Conservation (phyloP, 2,797 vertebrate genomes). For the Lepilemur septentrionalis region DNA sequence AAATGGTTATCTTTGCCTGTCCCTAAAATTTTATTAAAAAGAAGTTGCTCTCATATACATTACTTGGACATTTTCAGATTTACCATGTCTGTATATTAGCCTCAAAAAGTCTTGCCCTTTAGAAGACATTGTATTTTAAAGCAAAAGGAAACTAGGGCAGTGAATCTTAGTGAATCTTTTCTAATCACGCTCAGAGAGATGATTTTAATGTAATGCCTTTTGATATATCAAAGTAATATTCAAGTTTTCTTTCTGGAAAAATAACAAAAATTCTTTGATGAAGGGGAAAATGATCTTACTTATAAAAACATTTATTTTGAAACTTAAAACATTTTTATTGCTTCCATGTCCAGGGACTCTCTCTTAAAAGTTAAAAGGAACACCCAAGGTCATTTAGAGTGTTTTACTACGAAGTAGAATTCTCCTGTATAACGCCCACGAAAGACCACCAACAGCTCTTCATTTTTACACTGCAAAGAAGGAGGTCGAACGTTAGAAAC, state of each 20-base stretch:
- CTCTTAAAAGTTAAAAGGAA: neutral
- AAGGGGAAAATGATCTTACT: neutral
- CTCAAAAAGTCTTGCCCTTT: neutral
- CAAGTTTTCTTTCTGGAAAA: neutral
- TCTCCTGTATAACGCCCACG: rapidly evolving
- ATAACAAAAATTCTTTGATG: neutral
- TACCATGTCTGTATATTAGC: neutral
- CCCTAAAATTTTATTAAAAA: neutral
- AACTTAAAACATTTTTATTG: neutral
- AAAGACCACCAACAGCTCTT: neutral
- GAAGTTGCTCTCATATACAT: neutral
- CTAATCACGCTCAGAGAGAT: neutral
- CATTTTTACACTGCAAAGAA: neutral
- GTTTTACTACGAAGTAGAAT: neutral
- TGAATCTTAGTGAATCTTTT: neutral
- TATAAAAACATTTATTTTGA: conserved; percentile 43
- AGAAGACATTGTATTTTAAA: conserved; percentile 17
- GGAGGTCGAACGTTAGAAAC: neutral
- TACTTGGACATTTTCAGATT: neutral
- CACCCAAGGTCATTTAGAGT: neutral
- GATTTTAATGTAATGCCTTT: neutral
- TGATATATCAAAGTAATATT: neutral
- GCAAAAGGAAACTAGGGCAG: neutral
- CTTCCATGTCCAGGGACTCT: neutral
- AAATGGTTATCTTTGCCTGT: neutral